A percentile compares a stretch with the other conserved stretches of the same genome.
These are phyloP conservation scores for Zosterops hypoxanthus DNA, from an alignment of 2,113 vertebrate species.

Conservation along the genomic window DNA sequence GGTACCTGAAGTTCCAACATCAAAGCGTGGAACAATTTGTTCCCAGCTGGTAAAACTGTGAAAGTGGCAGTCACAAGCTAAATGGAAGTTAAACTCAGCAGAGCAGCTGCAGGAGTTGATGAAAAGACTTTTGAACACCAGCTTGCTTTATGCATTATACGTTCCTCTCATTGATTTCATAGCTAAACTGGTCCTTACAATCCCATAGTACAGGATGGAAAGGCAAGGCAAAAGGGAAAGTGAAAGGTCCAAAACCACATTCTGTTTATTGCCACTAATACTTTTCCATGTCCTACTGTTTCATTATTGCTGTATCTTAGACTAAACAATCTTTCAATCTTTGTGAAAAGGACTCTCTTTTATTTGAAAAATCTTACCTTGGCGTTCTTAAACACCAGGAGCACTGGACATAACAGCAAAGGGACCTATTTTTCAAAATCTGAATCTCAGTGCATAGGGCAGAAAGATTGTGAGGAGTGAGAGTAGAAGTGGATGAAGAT, in stretches of 20 bases:
- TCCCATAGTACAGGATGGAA: neutral
- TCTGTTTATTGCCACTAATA: neutral
- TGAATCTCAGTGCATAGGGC: neutral
- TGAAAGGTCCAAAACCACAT: rapidly evolving
- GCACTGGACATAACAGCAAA: neutral
- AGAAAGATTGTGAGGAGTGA: neutral
- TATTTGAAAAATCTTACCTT: neutral
- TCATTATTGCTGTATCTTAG: neutral
- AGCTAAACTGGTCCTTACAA: neutral
- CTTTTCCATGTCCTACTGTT: neutral
- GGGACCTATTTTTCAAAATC: neutral
- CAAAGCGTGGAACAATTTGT: neutral
- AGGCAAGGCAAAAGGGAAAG: neutral
- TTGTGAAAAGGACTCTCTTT: neutral
- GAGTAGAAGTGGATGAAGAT: neutral
- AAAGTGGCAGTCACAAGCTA: neutral
- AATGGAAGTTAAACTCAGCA: neutral
- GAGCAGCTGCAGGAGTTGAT: neutral
- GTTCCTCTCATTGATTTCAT: neutral
- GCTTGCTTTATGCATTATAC: neutral
- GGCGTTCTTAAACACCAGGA: neutral
- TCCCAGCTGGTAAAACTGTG: neutral
- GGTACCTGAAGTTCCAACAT: neutral
- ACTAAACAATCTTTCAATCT: neutral
- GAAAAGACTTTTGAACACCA: neutral